phyloP scores from a whole-genome alignment of 2,113 vertebrate species.

The Oplegnathus fasciatus region DNA sequence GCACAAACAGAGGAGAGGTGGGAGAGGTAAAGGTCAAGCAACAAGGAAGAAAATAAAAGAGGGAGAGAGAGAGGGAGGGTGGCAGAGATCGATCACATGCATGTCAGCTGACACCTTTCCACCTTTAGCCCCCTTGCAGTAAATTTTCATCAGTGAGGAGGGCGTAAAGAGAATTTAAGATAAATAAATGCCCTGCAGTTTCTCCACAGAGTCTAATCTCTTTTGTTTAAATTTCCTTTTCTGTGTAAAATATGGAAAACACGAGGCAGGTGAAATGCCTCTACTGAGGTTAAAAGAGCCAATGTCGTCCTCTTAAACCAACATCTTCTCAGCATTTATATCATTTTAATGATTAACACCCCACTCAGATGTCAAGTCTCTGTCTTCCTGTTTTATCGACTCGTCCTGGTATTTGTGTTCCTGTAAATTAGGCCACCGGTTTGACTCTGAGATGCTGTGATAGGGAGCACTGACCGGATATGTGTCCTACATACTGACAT shows the following conservation, averaged over 20 bases:
- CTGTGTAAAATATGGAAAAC: constrained; percentile 20
- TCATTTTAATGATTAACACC: not conserved
- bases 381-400: not conserved
- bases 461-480: too few species aligned
- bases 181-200: not conserved
- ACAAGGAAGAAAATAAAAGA: constrained; percentile 23
- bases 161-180: not conserved
- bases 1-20: constrained; percentile 28
- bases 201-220: not conserved
- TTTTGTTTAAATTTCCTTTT: constrained; percentile 3
- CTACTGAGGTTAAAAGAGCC: not conserved
- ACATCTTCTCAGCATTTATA: not conserved
- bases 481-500: too few species aligned
- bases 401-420: not conserved
- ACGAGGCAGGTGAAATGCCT: not conserved
- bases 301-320: not conserved
- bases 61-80: too few species aligned
- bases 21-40: constrained; percentile 31
- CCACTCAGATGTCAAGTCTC: not conserved
- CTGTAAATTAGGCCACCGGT: not conserved
- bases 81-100: not conserved
- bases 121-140: not conserved
- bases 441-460: too few species aligned
- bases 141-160: not conserved
- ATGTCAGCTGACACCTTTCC: constrained; percentile 21